These are phyloP conservation scores for Apoda limacodes DNA, from an alignment of 2,888 invertebrate genomes.

Conservation along the genomic window DNA sequence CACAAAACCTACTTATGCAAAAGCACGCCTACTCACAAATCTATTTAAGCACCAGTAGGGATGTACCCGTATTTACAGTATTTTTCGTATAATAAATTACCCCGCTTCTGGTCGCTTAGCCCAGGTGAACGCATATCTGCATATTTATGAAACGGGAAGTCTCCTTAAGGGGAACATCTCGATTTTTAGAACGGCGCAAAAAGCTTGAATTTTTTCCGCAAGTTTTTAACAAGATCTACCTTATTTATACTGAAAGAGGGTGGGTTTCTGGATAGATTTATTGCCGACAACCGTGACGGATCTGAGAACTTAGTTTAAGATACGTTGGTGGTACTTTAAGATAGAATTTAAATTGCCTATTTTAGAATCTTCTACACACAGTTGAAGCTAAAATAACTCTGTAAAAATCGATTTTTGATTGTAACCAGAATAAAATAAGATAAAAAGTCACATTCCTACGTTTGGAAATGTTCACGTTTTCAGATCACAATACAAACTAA, in stretches of 20 bases:
- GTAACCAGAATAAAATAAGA: no score
- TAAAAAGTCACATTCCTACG: no score
- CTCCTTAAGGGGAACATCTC: constrained; percentile 53
- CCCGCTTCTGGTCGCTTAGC: constrained; percentile 54
- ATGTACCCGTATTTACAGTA: constrained; percentile 60
- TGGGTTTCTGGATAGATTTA: constrained; percentile 52
- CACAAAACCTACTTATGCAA: constrained; percentile 49
- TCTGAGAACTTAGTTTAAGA: constrained; percentile 45
- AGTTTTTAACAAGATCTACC: constrained; percentile 66
- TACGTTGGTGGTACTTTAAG: constrained; percentile 31
- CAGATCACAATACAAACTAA: no score
- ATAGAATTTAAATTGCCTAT: constrained; percentile 48
- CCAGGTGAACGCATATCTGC: constrained; percentile 68
- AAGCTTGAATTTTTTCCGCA: constrained; percentile 50
- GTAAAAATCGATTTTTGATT: no score
- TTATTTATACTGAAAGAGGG: constrained; percentile 62
- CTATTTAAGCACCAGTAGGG: constrained; percentile 48
- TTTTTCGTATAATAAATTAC: constrained; percentile 66
- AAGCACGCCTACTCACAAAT: constrained; percentile 56
- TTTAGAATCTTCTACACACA: constrained; percentile 24
- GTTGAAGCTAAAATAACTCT: no score
- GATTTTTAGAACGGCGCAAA: constrained; percentile 58
- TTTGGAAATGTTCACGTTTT: no score
- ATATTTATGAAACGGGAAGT: constrained; percentile 65
- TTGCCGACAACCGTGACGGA: constrained; percentile 58